Evolutionary conservation across 2,797 vertebrate genomes (phyloP), one percentile per base, ranked within the genome.

Genomic region (Poecile montanus): DNA sequence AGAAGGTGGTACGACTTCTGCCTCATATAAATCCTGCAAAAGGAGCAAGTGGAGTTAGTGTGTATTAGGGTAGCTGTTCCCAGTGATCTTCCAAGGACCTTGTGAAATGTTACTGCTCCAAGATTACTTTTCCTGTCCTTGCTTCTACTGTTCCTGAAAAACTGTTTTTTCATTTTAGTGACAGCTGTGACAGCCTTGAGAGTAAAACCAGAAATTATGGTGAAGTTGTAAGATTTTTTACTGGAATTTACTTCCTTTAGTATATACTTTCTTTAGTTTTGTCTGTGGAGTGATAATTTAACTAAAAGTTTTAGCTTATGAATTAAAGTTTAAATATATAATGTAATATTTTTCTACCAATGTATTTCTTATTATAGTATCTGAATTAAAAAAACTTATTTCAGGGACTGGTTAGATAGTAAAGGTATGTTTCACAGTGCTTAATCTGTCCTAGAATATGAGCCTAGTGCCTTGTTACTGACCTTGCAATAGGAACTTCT

Each of bases 201-300:
- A 80, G 48, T 57, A 68, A 94, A 93, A 91, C 75, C 76, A 96
- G 93, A 40, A 95, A 71, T 92, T 74, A 92, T n/a, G 50, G 25
- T 47, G 57, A 78, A 89, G 54, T 75, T 76, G 61, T 94, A 89
- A 62, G 85, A 72, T 91, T 91, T 87, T 66, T 90, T 56, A 32
- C 48, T 75, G 76, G 79, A 68, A 20, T 13, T 84, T 54, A n/a
- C 3, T 88, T 77, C 62, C 82, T 93, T 71, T n/a, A 83, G 34
- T 50, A 4, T 71, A 13, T 57, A 23, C 58, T 34, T 81, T 61
- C 25, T 72, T 88, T 66, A 3, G 9, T 61, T 93, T 85, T 22
- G 4, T 78, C 25, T 32, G 40, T 1, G 0, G 20, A 67, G 34
- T 22, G 40, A 51, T 88, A 65, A 65, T 81, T 72, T 45, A 76